Conservation (phyloP, 2,888 invertebrate genomes). For the Schizaphis graminum region DNA sequence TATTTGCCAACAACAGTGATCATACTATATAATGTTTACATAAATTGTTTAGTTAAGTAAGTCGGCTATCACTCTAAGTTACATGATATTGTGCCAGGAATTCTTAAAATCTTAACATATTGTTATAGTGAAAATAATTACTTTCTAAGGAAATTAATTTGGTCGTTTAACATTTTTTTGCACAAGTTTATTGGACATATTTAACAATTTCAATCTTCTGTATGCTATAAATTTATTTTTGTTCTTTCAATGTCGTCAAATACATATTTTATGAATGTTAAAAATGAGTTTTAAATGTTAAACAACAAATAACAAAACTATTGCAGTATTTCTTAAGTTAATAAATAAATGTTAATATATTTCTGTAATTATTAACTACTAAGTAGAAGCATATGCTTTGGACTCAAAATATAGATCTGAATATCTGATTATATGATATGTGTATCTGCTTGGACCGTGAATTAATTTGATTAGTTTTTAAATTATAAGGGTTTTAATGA, state of each 20-base stretch:
- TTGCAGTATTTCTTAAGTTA: neutral
- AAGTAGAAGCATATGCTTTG: neutral
- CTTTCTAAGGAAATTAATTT: conserved; percentile 42
- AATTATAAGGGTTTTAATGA: neutral
- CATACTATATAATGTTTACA: conserved; percentile 54
- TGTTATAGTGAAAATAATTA: conserved; percentile 50
- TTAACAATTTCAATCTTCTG: neutral
- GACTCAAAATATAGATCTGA: neutral
- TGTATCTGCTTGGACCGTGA: neutral
- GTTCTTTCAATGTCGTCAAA: conserved; percentile 1
- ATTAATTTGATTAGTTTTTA: neutral
- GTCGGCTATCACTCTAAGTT: conserved; percentile 55
- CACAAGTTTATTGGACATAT: conserved; percentile 18
- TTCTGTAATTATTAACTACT: neutral
- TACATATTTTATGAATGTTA: conserved; percentile 14
- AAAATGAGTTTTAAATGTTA: conserved; percentile 4
- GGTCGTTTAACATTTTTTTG: conserved; percentile 40
- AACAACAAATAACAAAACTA: neutral
- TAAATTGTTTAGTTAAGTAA: conserved; percentile 63
- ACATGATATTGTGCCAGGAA: conserved; percentile 48
- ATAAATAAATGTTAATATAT: neutral
- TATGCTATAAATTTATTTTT: conserved; percentile 17
- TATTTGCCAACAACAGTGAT: conserved; percentile 49
- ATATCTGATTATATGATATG: neutral
- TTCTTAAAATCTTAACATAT: conserved; percentile 58